These are phyloP conservation scores for Rhinoptilus africanus DNA, from an alignment of 2,113 vertebrate genomes.

Conservation along the genomic window DNA sequence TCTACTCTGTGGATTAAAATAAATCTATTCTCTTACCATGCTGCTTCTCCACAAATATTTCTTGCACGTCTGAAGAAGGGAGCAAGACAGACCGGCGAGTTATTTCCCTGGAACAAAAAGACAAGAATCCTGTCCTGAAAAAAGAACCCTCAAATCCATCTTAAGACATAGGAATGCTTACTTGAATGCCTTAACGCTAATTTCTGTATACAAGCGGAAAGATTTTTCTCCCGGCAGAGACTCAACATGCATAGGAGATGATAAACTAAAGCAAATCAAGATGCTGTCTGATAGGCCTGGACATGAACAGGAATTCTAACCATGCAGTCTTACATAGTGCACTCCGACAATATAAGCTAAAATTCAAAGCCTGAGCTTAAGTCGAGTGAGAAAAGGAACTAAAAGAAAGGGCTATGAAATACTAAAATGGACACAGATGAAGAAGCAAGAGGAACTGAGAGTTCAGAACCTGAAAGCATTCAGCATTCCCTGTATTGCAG, in stretches of 20 bases:
- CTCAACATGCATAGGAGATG: background rate
- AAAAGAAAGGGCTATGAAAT: background rate
- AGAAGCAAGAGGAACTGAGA: background rate
- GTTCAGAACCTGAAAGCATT: background rate
- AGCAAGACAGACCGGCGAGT: background rate
- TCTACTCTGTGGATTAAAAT: background rate
- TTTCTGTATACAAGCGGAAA: background rate
- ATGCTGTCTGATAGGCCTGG: background rate
- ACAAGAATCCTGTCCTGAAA: background rate
- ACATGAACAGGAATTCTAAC: background rate
- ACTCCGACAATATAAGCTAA: background rate
- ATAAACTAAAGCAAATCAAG: background rate
- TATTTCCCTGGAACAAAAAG: background rate
- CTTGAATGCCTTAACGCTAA: background rate
- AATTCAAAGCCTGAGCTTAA: background rate
- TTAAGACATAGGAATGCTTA: background rate
- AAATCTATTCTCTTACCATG: background rate
- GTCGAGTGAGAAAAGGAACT: background rate
- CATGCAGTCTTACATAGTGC: background rate
- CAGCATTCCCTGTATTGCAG: background rate
- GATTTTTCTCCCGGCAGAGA: background rate
- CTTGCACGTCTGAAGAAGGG: background rate
- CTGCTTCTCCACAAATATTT: background rate
- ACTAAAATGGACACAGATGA: background rate
- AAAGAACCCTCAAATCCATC: background rate